A percentile compares a stretch with the other conserved stretches of the same genome.
These are phyloP conservation scores for Hyposoter didymator DNA, from an alignment of 2,888 invertebrate genomes.

Conservation along the genomic window DNA sequence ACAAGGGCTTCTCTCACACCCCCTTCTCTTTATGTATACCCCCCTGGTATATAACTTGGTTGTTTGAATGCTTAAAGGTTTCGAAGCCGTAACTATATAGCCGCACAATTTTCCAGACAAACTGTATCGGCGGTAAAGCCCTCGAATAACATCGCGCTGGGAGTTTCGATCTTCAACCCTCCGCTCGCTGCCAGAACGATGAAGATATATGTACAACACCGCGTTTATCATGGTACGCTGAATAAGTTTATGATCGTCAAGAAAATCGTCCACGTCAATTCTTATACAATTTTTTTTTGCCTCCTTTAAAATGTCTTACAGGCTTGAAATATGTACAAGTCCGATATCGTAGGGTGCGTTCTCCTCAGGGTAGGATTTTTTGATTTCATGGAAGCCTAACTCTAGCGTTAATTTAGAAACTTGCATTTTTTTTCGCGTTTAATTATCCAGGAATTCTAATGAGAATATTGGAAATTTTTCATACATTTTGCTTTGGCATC, in stretches of 20 bases:
- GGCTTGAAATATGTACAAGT: not conserved
- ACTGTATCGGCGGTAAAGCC: conserved; percentile 4
- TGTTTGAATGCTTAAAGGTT: conserved; percentile 24
- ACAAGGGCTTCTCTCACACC: conserved; percentile 64
- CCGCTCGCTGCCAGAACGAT: not conserved
- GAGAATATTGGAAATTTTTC: not conserved
- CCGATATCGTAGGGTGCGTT: not conserved
- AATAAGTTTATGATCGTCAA: not conserved
- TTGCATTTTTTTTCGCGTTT: not conserved
- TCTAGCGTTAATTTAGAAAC: not conserved
- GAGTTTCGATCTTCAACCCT: conserved; percentile 25
- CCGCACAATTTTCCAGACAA: conserved; percentile 35
- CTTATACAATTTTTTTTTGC: not conserved
- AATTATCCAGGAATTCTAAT: not conserved
- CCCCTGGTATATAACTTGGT: conserved; percentile 36
- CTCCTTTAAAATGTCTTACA: conserved; percentile 2
- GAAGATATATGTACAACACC: not conserved
- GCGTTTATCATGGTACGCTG: not conserved
- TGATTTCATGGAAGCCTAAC: not conserved
- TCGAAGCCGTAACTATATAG: conserved; percentile 18
- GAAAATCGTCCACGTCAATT: conserved; percentile 26
- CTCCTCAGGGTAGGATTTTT: not conserved
- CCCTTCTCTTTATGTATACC: conserved; percentile 3
- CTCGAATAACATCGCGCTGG: not conserved
- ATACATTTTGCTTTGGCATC: not conserved